Conservation (phyloP, 2,797 vertebrate genomes). For the Neopelma chrysocephalum region DNA sequence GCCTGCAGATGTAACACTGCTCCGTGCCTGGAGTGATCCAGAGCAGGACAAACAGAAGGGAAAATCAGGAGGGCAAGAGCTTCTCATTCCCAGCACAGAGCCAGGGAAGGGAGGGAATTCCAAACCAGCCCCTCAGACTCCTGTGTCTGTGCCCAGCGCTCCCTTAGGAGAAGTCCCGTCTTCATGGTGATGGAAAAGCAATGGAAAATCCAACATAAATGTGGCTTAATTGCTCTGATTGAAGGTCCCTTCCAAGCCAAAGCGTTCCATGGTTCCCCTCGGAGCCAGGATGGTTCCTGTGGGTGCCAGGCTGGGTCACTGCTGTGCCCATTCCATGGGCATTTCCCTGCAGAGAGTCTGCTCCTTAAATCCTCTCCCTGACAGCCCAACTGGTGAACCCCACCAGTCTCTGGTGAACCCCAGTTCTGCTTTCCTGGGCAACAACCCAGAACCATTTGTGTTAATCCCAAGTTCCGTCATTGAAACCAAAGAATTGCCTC, state of each 20-base stretch:
- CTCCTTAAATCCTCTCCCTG: neutral
- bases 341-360: neutral
- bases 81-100: neutral
- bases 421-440: neutral
- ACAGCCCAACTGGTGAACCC: neutral
- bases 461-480: neutral
- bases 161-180: neutral
- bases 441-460: neutral
- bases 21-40: accelerated
- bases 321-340: neutral
- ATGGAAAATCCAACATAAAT: neutral
- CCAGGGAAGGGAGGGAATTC: neutral
- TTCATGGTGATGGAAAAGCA: neutral
- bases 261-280: neutral
- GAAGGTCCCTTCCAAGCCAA: neutral
- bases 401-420: neutral
- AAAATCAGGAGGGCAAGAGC: neutral
- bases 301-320: neutral
- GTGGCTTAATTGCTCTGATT: neutral
- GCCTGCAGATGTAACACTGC: neutral
- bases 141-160: neutral
- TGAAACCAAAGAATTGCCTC: neutral
- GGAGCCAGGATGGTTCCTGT: neutral
- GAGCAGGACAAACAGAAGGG: neutral
- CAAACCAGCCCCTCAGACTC: neutral